phyloP scores from a whole-genome alignment of 64 coral and sea anemone genomes.

The Actinia equina region DNA sequence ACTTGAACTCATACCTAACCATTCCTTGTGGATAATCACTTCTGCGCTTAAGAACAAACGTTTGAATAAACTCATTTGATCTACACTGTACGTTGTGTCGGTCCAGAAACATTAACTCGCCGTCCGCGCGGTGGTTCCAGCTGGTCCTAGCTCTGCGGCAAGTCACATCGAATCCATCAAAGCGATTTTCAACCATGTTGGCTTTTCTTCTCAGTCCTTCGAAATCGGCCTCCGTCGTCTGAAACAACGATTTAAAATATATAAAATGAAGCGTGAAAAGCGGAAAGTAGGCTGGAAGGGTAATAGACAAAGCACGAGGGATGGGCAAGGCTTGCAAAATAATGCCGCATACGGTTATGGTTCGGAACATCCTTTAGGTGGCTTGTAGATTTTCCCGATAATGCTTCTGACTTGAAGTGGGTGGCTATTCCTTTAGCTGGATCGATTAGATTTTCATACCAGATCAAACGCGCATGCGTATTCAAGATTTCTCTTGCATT shows the following conservation, averaged over 20 bases:
- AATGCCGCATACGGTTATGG: too few relatives aligned
- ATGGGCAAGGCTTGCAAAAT: too few relatives aligned
- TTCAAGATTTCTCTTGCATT: too few relatives aligned
- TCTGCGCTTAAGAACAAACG: constrained; percentile 18
- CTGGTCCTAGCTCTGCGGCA: constrained; percentile 35
- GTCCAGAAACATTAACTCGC: constrained; percentile 38
- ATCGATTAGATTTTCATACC: too few relatives aligned
- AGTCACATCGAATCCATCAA: constrained; percentile 4
- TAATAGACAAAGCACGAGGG: too few relatives aligned
- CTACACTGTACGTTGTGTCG: constrained; percentile 42
- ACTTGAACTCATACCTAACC: constrained; percentile 49
- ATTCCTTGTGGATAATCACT: constrained; percentile 27
- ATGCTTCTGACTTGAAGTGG: too few relatives aligned
- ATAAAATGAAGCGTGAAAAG: too few relatives aligned
- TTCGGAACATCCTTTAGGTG: too few relatives aligned
- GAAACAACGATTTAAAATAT: background rate
- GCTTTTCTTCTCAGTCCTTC: background rate
- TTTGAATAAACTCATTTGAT: constrained; percentile 35
- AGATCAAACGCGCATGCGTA: too few relatives aligned
- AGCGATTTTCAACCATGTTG: constrained; percentile 11
- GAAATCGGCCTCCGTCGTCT: constrained; percentile 30
- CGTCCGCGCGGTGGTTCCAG: constrained; percentile 33
- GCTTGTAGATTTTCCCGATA: too few relatives aligned
- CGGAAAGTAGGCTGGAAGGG: too few relatives aligned
- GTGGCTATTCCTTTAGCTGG: too few relatives aligned